phyloP scores from a whole-genome alignment of 1,140 invertebrate genomes.

The Trinorchestia longiramus region DNA sequence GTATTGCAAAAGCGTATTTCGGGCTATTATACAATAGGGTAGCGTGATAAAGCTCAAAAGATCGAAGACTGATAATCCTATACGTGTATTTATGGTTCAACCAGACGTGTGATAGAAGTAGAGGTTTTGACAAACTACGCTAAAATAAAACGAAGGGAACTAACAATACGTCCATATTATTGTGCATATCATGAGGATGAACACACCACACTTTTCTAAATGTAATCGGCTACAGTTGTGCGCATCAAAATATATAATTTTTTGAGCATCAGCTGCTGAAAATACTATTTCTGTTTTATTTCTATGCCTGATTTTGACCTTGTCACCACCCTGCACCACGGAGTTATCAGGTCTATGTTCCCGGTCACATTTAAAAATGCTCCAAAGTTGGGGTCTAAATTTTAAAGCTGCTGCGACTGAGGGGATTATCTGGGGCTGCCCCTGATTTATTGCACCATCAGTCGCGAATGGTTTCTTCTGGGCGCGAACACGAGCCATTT shows the following conservation, averaged over 20 bases:
- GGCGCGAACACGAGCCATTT: constrained; percentile 22
- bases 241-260: neutral
- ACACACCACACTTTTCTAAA: neutral
- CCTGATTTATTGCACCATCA: constrained; percentile 22
- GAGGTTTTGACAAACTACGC: neutral
- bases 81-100: neutral
- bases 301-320: neutral
- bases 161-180: neutral
- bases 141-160: neutral
- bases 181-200: neutral
- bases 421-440: constrained; percentile 30
- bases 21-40: neutral
- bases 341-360: neutral
- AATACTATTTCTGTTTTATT: neutral
- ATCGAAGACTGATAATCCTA: neutral
- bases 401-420: constrained; percentile 11
- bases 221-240: neutral
- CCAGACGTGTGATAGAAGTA: neutral
- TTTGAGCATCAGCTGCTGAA: neutral
- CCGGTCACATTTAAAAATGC: neutral
- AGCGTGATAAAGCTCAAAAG: neutral
- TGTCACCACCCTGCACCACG: neutral
- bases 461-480: constrained; percentile 33
- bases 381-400: neutral
- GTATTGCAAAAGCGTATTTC: neutral